These are phyloP conservation scores for Uria lomvia DNA, from an alignment of 2,113 vertebrate genomes.

Conservation along the genomic window DNA sequence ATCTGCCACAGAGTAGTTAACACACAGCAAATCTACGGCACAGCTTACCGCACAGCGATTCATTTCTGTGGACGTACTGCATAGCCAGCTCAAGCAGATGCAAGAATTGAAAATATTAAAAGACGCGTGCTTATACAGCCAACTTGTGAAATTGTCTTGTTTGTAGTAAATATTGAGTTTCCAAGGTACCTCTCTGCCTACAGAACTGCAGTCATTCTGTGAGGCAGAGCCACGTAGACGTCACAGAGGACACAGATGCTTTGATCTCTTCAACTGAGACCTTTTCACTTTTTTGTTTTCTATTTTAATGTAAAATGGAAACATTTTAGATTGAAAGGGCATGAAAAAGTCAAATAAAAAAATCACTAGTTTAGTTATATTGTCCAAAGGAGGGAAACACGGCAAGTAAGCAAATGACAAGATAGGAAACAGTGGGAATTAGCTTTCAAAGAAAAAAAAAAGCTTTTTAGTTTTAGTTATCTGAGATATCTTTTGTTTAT, in stretches of 20 bases:
- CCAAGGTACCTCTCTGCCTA: neutral
- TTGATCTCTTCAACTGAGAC: neutral
- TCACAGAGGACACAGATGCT: neutral
- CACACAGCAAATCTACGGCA: rapidly evolving
- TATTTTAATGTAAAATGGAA: neutral
- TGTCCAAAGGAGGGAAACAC: neutral
- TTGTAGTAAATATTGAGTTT: neutral
- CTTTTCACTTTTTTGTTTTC: neutral
- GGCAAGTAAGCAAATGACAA: slow-evolving; percentile 16
- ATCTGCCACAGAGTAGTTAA: neutral
- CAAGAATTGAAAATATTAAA: neutral
- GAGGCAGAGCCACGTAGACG: neutral
- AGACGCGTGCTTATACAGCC: neutral
- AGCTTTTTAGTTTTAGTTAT: neutral
- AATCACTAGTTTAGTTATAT: neutral
- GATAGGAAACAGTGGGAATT: neutral
- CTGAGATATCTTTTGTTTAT: neutral
- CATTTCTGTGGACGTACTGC: neutral
- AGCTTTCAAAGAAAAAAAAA: neutral
- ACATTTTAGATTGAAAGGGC: neutral
- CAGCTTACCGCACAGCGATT: neutral
- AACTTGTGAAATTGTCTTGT: neutral
- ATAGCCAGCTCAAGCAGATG: neutral
- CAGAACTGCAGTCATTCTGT: neutral
- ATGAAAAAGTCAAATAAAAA: neutral